Percentiles rank a stretch among this genome's conserved stretches.
Conservation (phyloP, 2,113 vertebrate genomes). For the Polyodon spathula region DNA sequence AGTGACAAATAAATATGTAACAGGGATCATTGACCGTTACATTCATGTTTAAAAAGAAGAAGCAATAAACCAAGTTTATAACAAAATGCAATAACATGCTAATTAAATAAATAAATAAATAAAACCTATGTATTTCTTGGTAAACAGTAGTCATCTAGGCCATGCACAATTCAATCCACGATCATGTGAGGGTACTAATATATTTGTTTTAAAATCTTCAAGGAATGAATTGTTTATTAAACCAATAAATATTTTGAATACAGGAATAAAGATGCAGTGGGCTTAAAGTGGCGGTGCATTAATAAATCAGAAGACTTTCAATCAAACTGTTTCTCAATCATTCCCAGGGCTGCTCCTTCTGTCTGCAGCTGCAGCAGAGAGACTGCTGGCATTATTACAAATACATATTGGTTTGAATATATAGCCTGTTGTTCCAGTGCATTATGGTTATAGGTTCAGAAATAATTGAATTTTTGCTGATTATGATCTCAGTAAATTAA, state of each 20-base stretch:
- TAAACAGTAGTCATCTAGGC: constrained; percentile 23
- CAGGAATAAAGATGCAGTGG: constrained; percentile 32
- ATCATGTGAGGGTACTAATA: constrained; percentile 25
- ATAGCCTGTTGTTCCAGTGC: constrained; percentile 41
- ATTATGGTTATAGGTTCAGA: constrained; percentile 42
- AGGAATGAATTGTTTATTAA: constrained; percentile 22
- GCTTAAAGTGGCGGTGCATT: constrained; percentile 40
- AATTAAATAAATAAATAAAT: constrained; percentile 15
- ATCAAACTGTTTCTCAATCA: constrained; percentile 18
- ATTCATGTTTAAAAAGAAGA: too few relatives aligned
- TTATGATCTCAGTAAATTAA: constrained; percentile 46
- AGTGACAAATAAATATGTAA: constrained; percentile 33
- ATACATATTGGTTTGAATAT: constrained; percentile 57
- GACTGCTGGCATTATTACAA: constrained; percentile 46
- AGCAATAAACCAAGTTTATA: too few relatives aligned
- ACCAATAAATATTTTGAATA: constrained; percentile 25
- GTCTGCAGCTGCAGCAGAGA: constrained; percentile 34
- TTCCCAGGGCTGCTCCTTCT: constrained; percentile 16
- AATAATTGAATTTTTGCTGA: constrained; percentile 56
- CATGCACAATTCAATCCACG: constrained; percentile 17
- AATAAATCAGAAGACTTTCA: constrained; percentile 49
- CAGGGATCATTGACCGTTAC: constrained; percentile 1
- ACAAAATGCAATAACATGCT: constrained; percentile 17
- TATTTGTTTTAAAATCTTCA: constrained; percentile 17
- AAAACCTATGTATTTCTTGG: constrained; percentile 32